Evolutionary conservation across 2,888 invertebrate genomes (phyloP).

Genomic region (Galeruca laticollis): DNA sequence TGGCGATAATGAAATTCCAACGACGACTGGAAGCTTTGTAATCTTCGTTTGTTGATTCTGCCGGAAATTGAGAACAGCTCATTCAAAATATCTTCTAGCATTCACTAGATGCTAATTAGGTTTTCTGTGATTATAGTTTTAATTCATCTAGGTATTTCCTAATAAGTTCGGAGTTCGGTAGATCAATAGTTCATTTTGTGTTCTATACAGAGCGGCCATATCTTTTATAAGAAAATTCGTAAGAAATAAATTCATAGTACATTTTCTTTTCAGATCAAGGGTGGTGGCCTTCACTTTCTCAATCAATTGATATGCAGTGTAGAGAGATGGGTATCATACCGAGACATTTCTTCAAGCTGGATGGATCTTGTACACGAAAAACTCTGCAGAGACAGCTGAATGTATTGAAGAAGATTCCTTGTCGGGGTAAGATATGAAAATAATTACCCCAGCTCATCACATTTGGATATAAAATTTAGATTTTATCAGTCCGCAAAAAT

Average conservation of each 20-base stretch:
- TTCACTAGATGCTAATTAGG: conserved; percentile 1
- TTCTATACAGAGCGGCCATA: too few species aligned
- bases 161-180: too few species aligned
- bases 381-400: conserved; percentile 65
- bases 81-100: not conserved
- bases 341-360: conserved; percentile 68
- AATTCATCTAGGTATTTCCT: too few species aligned
- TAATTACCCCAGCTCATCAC: too few species aligned
- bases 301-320: conserved; percentile 68
- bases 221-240: too few species aligned
- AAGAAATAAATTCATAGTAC: too few species aligned
- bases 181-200: too few species aligned
- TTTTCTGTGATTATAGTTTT: not conserved
- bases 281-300: conserved; percentile 70
- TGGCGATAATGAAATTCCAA: conserved; percentile 3
- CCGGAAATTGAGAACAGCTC: conserved; percentile 6
- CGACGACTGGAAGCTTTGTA: not conserved
- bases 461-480: too few species aligned
- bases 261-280: conserved; percentile 66
- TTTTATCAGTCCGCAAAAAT: too few species aligned
- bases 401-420: conserved; percentile 66
- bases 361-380: conserved; percentile 62
- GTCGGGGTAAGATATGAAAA: conserved; percentile 65
- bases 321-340: conserved; percentile 69
- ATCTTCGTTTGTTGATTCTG: not conserved